Conservation (phyloP, 1,140 invertebrate genomes). For the Hetaerina americana region DNA sequence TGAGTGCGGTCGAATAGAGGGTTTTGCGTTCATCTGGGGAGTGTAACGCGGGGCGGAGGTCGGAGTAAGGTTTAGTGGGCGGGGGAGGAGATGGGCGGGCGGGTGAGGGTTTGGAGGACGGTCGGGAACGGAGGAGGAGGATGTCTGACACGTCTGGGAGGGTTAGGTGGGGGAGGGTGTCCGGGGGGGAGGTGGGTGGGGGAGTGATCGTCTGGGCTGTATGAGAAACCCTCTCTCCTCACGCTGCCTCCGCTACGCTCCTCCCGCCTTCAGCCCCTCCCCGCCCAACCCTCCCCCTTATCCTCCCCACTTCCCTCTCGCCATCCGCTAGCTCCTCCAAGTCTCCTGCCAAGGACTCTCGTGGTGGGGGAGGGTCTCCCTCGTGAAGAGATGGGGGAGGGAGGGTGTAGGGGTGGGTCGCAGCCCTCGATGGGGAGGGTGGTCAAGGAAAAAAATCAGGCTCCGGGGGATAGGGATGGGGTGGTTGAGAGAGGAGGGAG, state of each 20-base stretch:
- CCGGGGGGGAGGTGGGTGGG: background rate
- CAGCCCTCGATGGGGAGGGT: too few relatives aligned
- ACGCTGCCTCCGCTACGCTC: too few relatives aligned
- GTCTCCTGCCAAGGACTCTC: background rate
- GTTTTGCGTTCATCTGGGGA: background rate
- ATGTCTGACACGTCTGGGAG: background rate
- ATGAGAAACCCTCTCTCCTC: too few relatives aligned
- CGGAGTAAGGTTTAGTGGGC: too few relatives aligned
- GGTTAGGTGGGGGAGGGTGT: too few relatives aligned
- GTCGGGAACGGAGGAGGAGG: background rate
- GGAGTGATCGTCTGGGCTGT: background rate
- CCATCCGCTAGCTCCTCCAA: background rate
- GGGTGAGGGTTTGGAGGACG: background rate
- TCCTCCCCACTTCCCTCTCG: background rate
- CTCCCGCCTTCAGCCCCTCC: too few relatives aligned
- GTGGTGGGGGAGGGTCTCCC: background rate
- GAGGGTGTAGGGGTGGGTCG: too few relatives aligned
- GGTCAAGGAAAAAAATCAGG: too few relatives aligned
- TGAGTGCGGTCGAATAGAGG: background rate
- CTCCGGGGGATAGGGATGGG: too few relatives aligned
- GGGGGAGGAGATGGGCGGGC: background rate
- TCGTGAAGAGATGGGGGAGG: background rate
- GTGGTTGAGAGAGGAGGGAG: too few relatives aligned
- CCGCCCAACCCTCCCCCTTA: background rate
- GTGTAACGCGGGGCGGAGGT: background rate